phyloP scores from a whole-genome alignment of 2,888 invertebrate species.

The Limnephilus auricula region DNA sequence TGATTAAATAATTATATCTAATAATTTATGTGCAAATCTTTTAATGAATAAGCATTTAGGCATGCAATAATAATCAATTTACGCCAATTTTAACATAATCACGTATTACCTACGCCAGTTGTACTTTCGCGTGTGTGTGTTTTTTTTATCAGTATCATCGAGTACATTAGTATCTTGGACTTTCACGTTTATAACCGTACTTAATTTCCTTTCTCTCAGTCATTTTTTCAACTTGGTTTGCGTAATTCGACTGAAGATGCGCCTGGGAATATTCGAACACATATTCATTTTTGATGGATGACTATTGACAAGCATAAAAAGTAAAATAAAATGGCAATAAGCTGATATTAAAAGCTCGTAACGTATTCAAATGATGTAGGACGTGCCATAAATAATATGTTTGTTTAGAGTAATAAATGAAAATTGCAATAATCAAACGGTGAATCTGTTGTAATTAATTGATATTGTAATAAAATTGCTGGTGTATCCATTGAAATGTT shows the following conservation, averaged over 20 bases:
- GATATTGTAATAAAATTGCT: not conserved
- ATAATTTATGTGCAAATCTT: not conserved
- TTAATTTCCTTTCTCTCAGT: slow-evolving; percentile 34
- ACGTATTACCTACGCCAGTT: not conserved
- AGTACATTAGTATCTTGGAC: slow-evolving; percentile 20
- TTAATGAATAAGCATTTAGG: not conserved
- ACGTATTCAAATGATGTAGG: not conserved
- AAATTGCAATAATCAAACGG: not conserved
- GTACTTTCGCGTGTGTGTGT: not conserved
- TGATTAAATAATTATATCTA: too few relatives aligned
- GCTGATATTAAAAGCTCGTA: slow-evolving; percentile 14
- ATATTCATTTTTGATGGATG: slow-evolving; percentile 13
- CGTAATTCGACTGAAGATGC: slow-evolving; percentile 30
- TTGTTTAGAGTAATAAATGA: not conserved
- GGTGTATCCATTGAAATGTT: not conserved
- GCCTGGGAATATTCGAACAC: slow-evolving; percentile 27
- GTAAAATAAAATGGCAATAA: not conserved
- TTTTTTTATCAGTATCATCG: not conserved
- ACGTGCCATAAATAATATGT: not conserved
- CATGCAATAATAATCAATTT: not conserved
- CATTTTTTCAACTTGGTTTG: slow-evolving; percentile 26
- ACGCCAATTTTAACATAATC: not conserved
- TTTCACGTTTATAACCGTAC: slow-evolving; percentile 28
- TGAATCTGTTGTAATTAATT: not conserved
- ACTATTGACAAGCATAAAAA: slow-evolving; percentile 11